Evolutionary conservation across 2,113 vertebrate genomes (phyloP).

Genomic region (Nothobranchius furzeri): DNA sequence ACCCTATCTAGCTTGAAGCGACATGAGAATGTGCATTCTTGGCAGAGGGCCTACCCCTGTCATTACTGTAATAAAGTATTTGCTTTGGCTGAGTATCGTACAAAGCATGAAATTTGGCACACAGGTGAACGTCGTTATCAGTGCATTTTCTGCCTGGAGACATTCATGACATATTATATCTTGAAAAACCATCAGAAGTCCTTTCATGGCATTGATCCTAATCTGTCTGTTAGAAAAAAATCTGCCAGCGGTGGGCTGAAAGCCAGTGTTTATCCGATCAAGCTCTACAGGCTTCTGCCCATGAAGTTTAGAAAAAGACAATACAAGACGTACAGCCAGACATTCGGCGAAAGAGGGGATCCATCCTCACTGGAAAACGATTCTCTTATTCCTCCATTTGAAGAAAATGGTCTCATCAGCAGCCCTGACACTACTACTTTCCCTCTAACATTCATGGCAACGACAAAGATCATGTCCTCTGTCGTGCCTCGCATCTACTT

Average conservation of each 20-base stretch:
- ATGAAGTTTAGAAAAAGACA: constrained; percentile 93
- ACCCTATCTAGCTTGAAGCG: constrained; percentile 94
- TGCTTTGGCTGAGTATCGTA: constrained; percentile 96
- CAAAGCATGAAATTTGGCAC: constrained; percentile 98
- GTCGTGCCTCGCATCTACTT: constrained; percentile 78
- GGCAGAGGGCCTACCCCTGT: constrained; percentile 96
- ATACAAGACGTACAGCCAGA: constrained; percentile 89
- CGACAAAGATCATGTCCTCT: constrained; percentile 77
- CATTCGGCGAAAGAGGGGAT: constrained; percentile 79
- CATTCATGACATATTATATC: constrained; percentile 98
- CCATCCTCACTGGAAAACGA: constrained; percentile 74
- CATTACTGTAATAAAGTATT: constrained; percentile 99
- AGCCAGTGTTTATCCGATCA: constrained; percentile 92
- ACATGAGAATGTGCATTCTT: constrained; percentile 97
- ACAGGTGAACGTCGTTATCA: constrained; percentile 97
- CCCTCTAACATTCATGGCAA: constrained; percentile 82
- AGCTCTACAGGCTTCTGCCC: constrained; percentile 94
- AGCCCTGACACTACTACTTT: constrained; percentile 67
- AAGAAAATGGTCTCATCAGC: constrained; percentile 71
- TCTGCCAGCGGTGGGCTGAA: constrained; percentile 90
- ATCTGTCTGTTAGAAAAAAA: constrained; percentile 89
- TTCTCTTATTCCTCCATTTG: constrained; percentile 79
- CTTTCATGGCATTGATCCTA: constrained; percentile 96
- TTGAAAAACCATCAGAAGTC: constrained; percentile 98
- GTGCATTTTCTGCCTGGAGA: constrained; percentile 98